These are phyloP conservation scores for Dicyrtomina minuta DNA, from an alignment of 2,888 invertebrate species.

Conservation along the genomic window DNA sequence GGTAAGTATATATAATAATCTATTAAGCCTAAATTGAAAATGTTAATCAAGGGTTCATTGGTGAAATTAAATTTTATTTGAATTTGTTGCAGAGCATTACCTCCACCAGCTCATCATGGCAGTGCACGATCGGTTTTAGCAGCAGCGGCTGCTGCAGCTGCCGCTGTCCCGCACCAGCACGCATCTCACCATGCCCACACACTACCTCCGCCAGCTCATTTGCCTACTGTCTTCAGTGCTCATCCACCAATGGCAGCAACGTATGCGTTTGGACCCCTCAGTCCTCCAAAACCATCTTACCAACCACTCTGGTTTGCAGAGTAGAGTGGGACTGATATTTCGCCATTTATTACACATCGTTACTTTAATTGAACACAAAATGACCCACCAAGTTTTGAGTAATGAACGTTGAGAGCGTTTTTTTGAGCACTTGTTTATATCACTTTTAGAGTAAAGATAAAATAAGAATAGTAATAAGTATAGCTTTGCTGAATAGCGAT, in stretches of 20 bases:
- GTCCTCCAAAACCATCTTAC: conserved; percentile 58
- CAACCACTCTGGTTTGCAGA: conserved; percentile 29
- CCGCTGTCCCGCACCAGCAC: conserved; percentile 67
- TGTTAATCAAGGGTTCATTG: no score
- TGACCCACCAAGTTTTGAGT: no score
- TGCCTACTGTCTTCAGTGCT: conserved; percentile 63
- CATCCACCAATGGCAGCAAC: conserved; percentile 65
- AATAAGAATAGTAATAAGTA: no score
- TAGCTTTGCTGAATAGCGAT: no score
- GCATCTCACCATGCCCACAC: conserved; percentile 76
- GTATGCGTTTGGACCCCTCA: conserved; percentile 70
- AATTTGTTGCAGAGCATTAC: conserved; percentile 63
- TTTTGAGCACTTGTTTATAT: no score
- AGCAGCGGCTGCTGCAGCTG: conserved; percentile 53
- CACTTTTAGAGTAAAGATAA: no score
- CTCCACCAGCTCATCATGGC: conserved; percentile 81
- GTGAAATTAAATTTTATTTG: no score
- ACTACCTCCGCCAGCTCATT: conserved; percentile 60
- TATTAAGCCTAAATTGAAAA: no score
- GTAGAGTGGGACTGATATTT: neutral
- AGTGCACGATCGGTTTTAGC: conserved; percentile 69
- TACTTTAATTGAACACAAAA: no score
- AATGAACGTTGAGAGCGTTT: no score
- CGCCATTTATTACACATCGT: no score
- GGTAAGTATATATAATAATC: conserved; percentile 40